phyloP scores from a whole-genome alignment of 1,140 invertebrate species.

The Hycleus phaleratus region DNA sequence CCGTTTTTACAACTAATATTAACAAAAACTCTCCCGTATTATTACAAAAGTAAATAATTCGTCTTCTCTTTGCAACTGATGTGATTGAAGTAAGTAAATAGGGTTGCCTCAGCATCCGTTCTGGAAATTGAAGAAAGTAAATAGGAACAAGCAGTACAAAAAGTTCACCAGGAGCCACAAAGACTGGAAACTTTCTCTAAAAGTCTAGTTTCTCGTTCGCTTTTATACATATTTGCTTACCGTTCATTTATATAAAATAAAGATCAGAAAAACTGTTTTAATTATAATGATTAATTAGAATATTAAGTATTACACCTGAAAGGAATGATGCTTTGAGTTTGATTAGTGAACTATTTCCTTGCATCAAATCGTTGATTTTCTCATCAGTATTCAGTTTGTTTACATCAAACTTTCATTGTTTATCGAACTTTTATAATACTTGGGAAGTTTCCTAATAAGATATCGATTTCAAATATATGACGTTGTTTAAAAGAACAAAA shows the following conservation, averaged over 20 bases:
- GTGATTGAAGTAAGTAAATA: background rate
- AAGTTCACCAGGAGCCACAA: conserved; percentile 4
- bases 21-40: too few species aligned
- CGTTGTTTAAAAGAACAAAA: background rate
- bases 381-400: conserved; percentile 36
- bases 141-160: conserved; percentile 8
- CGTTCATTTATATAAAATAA: background rate
- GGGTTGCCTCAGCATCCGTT: background rate
- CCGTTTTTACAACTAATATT: background rate
- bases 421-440: conserved; percentile 35
- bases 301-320: too few species aligned
- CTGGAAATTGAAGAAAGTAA: background rate
- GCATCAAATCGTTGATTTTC: conserved; percentile 1
- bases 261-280: background rate
- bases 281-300: conserved; percentile 20
- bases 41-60: too few species aligned
- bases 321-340: background rate
- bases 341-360: conserved; percentile 3
- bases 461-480: conserved; percentile 31
- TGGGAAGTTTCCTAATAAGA: conserved; percentile 34
- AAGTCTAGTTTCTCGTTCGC: too few species aligned
- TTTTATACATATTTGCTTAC: too few species aligned
- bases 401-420: conserved; percentile 35
- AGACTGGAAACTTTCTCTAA: background rate
- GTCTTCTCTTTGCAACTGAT: background rate